phyloP scores from a whole-genome alignment of 2,113 vertebrate genomes.

The Brachionichthys hirsutus region DNA sequence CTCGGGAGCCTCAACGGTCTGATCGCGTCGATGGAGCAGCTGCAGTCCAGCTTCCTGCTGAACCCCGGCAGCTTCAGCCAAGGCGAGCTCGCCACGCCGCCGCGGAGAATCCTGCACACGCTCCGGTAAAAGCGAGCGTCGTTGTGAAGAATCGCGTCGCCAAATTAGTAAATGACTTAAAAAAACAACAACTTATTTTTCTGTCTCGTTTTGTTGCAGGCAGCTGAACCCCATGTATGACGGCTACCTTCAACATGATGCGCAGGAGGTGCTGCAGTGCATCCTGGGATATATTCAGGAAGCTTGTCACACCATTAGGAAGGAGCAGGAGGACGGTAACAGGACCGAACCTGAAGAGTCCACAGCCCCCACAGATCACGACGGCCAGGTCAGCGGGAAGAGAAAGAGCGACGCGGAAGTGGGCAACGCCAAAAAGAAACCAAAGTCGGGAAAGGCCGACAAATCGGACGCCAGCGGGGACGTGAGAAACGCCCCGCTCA shows the following conservation, averaged over 20 bases:
- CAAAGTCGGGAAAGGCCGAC: slow-evolving; percentile 83
- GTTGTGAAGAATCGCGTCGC: not conserved
- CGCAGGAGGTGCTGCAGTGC: slow-evolving; percentile 96
- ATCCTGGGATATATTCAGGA: slow-evolving; percentile 95
- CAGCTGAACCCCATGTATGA: slow-evolving; percentile 99
- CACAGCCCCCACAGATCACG: slow-evolving; percentile 36
- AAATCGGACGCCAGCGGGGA: slow-evolving; percentile 72
- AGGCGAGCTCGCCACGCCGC: slow-evolving; percentile 89
- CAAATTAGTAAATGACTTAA: not conserved
- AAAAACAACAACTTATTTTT: no score
- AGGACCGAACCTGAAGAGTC: slow-evolving; percentile 22
- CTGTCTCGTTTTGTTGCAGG: slow-evolving; percentile 67
- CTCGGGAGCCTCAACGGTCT: slow-evolving; percentile 90
- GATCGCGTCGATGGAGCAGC: slow-evolving; percentile 90
- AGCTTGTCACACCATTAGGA: slow-evolving; percentile 89
- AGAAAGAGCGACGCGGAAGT: slow-evolving; percentile 90
- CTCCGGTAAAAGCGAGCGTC: slow-evolving; percentile 80
- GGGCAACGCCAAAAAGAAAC: slow-evolving; percentile 93
- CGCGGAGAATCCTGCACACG: slow-evolving; percentile 88
- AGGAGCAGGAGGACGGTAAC: slow-evolving; percentile 75
- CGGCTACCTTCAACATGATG: slow-evolving; percentile 95
- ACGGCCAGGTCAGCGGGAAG: slow-evolving; percentile 82
- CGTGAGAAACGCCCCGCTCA: slow-evolving; percentile 69
- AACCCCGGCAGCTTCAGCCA: slow-evolving; percentile 87
- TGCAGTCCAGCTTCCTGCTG: slow-evolving; percentile 91